These are phyloP conservation scores for Reticulitermes lucifugus DNA, from an alignment of 2,888 invertebrate genomes.

Conservation along the genomic window DNA sequence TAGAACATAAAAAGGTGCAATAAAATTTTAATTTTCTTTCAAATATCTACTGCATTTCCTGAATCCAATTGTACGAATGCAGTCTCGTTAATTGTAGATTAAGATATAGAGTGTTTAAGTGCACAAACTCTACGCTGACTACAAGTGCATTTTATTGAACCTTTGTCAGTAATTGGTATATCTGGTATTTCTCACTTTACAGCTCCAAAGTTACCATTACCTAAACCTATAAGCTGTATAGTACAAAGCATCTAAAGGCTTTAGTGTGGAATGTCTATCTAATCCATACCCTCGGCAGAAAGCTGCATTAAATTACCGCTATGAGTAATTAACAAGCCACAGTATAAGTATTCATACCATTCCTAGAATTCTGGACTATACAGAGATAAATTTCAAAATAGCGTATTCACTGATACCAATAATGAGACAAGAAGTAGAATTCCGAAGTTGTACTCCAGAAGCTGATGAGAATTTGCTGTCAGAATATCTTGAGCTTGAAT, in stretches of 20 bases:
- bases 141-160: too few relatives aligned
- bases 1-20: too few relatives aligned
- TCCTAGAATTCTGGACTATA: constrained; percentile 7
- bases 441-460: constrained; percentile 5
- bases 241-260: background rate
- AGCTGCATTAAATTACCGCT: background rate
- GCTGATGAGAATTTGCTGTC: background rate
- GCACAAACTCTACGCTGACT: too few relatives aligned
- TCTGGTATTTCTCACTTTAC: background rate
- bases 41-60: too few relatives aligned
- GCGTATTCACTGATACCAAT: background rate
- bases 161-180: background rate
- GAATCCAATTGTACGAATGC: too few relatives aligned
- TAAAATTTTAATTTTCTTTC: too few relatives aligned
- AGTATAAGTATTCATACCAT: background rate
- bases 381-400: background rate
- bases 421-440: background rate
- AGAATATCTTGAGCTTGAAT: constrained; percentile 2
- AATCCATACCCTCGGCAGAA: background rate
- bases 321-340: constrained; percentile 11
- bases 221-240: background rate
- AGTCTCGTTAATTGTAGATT: too few relatives aligned
- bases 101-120: too few relatives aligned
- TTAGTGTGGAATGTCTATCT: background rate
- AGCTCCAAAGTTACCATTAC: background rate